Evolutionary conservation across 2,113 vertebrate genomes (phyloP).

Genomic region (Amblyopsis rosae): DNA sequence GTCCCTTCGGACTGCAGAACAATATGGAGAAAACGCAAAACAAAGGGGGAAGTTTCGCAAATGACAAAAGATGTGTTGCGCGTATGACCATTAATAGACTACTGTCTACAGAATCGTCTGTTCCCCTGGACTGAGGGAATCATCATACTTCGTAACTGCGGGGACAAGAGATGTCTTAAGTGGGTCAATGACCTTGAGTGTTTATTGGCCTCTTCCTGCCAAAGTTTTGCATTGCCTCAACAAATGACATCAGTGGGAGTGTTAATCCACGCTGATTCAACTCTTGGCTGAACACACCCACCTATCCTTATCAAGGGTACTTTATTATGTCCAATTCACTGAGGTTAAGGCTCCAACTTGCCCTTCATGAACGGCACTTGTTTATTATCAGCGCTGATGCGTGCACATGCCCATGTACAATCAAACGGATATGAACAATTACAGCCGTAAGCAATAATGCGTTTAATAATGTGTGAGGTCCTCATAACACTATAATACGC

Average conservation of each 20-base stretch:
- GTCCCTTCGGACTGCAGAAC: constrained; percentile 44
- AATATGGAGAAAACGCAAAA: constrained; percentile 50
- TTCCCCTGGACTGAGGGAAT: constrained; percentile 29
- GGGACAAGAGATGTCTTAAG: constrained; percentile 42
- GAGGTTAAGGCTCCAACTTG: constrained; percentile 6
- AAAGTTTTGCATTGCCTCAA: constrained; percentile 44
- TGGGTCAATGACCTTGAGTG: constrained; percentile 61
- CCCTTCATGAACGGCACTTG: no score
- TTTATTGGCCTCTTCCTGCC: constrained; percentile 64
- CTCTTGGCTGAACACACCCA: constrained; percentile 26
- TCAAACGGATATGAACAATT: background rate
- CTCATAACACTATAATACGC: no score
- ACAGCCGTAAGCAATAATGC: no score
- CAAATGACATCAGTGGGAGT: constrained; percentile 62
- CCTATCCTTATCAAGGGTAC: constrained; percentile 14
- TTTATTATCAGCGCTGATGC: no score
- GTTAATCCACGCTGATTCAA: constrained; percentile 30
- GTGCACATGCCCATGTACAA: background rate
- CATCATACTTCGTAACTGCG: constrained; percentile 45
- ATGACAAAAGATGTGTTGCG: constrained; percentile 21
- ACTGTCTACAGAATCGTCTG: constrained; percentile 22
- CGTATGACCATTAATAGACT: constrained; percentile 40
- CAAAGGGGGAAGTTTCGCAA: constrained; percentile 48
- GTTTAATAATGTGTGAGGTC: no score
- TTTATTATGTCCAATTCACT: background rate